phyloP scores from a whole-genome alignment of 2,113 vertebrate genomes.

The Ophthalmolycus amberensis region DNA sequence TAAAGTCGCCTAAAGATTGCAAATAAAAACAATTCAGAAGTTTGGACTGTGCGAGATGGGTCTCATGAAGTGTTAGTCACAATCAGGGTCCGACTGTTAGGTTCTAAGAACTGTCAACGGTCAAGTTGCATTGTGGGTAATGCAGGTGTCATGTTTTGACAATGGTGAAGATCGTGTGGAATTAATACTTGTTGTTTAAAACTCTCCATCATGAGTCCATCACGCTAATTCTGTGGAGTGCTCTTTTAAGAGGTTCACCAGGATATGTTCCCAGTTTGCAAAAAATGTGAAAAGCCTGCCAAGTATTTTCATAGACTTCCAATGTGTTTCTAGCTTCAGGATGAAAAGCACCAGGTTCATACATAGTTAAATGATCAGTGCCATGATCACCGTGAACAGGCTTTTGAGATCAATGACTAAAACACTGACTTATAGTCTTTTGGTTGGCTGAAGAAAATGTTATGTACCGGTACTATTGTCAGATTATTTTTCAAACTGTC shows the following conservation, averaged over 20 bases:
- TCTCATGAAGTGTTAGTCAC: not conserved
- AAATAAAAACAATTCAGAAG: not conserved
- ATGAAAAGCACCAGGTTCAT: not conserved
- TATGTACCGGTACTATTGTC: conserved; percentile 9
- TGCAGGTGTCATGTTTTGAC: not conserved
- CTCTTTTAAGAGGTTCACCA: not conserved
- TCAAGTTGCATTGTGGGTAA: not conserved
- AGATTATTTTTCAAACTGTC: not conserved
- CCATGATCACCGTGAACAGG: conserved; percentile 8
- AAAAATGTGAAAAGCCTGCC: not conserved
- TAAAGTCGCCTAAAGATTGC: not conserved
- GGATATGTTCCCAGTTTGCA: not conserved
- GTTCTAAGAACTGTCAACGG: too few species aligned
- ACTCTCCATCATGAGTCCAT: not conserved
- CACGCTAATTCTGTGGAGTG: not conserved
- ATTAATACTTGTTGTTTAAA: not conserved
- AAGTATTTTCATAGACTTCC: not conserved
- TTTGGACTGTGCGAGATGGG: not conserved
- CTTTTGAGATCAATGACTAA: conserved; percentile 20
- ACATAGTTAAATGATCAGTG: conserved; percentile 4
- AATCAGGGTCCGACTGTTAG: not conserved
- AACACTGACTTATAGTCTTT: conserved; percentile 8
- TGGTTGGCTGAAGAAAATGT: not conserved
- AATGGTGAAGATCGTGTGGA: not conserved
- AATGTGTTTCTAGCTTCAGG: not conserved